Evolutionary conservation across 2,797 vertebrate species (phyloP).

Genomic region (Centroberyx gerrardi): DNA sequence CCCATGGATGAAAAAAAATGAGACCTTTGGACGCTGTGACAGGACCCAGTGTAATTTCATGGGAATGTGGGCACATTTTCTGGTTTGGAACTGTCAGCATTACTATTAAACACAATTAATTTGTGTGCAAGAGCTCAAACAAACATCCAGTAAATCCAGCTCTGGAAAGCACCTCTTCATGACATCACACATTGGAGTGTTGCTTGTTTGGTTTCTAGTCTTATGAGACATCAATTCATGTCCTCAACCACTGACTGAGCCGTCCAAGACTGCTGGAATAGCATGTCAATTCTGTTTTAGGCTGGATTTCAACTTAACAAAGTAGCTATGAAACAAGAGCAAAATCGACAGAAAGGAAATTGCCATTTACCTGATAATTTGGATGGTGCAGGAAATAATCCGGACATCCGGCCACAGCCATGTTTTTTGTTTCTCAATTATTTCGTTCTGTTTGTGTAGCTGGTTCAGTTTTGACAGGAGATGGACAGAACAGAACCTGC

Average conservation of each 20-base stretch:
- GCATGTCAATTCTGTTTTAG: not conserved
- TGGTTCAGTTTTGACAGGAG: slow-evolving; percentile 73
- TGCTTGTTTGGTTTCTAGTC: not conserved
- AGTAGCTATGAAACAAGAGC: not conserved
- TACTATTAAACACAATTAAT: not conserved
- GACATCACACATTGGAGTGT: not conserved
- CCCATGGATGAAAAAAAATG: not conserved
- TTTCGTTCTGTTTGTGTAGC: slow-evolving; percentile 72
- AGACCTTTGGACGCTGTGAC: not conserved
- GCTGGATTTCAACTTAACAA: not conserved
- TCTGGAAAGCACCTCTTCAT: not conserved
- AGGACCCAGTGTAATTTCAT: slow-evolving; percentile 4
- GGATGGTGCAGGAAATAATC: slow-evolving; percentile 93
- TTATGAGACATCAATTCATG: not conserved
- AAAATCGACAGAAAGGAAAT: not conserved
- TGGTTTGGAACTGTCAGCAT: not conserved
- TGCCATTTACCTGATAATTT: slow-evolving; percentile 88
- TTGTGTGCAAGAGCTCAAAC: not conserved
- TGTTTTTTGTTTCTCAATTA: slow-evolving; percentile 75
- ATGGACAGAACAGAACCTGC: slow-evolving; percentile 76
- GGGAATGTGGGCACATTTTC: not conserved
- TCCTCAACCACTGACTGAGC: not conserved
- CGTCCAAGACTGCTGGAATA: not conserved
- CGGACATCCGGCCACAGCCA: slow-evolving; percentile 93
- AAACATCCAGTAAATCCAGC: slow-evolving; percentile 6